Percentiles rank a stretch among this genome's conserved stretches.
Conservation (phyloP, 1,140 invertebrate genomes). For the Apocrypta bakeri region DNA sequence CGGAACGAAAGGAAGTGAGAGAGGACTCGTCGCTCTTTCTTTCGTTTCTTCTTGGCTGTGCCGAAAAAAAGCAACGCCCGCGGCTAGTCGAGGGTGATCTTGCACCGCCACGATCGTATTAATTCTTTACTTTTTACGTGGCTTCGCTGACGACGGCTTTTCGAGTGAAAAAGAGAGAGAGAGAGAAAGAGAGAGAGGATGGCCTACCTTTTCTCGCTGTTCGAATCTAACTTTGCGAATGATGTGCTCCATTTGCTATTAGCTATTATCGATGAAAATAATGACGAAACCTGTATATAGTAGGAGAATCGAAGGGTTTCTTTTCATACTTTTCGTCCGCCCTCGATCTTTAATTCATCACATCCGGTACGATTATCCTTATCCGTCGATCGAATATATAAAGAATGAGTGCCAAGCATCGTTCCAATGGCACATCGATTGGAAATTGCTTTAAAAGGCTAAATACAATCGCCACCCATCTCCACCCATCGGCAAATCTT, state of each 20-base stretch:
- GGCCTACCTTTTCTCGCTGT: conserved; percentile 2
- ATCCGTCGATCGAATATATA: too few species aligned
- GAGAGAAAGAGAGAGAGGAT: not conserved
- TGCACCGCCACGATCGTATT: conserved; percentile 27
- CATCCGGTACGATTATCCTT: too few species aligned
- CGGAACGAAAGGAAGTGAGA: conserved; percentile 35
- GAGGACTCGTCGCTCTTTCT: conserved; percentile 2
- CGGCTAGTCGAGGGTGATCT: conserved; percentile 35
- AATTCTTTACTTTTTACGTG: conserved; percentile 35
- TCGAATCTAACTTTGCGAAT: conserved; percentile 34
- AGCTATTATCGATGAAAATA: too few species aligned
- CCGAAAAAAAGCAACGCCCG: conserved; percentile 25
- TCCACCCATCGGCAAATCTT: not conserved
- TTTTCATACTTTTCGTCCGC: too few species aligned
- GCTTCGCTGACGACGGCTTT: not conserved
- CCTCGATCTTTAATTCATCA: too few species aligned
- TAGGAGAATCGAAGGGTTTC: too few species aligned
- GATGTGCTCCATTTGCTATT: not conserved
- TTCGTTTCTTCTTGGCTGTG: not conserved
- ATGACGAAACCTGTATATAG: too few species aligned
- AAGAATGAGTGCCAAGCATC: too few species aligned
- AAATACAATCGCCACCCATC: not conserved
- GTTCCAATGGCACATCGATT: too few species aligned
- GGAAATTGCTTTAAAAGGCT: not conserved
- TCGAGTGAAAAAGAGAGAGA: not conserved